Base-by-base conservation (phyloP, 2,113 vertebrate species). In the Siniperca knerii region DNA sequence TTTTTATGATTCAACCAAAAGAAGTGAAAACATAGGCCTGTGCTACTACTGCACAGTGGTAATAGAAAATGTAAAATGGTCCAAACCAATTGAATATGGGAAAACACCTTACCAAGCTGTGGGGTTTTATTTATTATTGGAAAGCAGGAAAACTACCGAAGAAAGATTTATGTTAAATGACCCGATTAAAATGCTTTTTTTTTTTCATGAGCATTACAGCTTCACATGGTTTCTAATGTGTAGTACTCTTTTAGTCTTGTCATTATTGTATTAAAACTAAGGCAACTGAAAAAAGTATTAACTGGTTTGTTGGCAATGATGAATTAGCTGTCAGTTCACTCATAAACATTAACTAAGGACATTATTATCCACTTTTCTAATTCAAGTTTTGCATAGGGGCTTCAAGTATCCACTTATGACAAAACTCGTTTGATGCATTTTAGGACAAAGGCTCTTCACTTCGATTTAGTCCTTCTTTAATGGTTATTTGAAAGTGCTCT, bases 331-430 rank as follows among this genome's bases (percentile, higher is more conserved):
- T 8, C 21, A 65, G 21, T 65, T 23, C 37, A 65, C 8, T 20
- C 20, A 21, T 54, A 8, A 65, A 65, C 10, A 65, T 12, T n/a
- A 57, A 11, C 55, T n/a, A 65, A n/a, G 21, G 3, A 66, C 64
- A 66, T 66, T 44, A n/a, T 23, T 65, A 23, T 40, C 20, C 20
- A 65, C 61, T 65, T 65, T 65, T 65, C 35, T 66, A 44, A 66
- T 44, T 37, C 5, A 66, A 44, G 37, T 44, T 44, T n/a, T 13
- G 2, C 21, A 42, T 66, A 5, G 11, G 29, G 3, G 3, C 33
- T 64, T 64, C 37, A 42, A 64, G 61, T 5, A 64, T 42, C 62
- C 23, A 25, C 4, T 42, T 12, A 11, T 23, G 9, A 40, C 35
- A 40, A 40, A 40, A 37, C 35, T 1, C 35, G 8, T 65, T 65